phyloP scores from a whole-genome alignment of 2,888 invertebrate species.

The Aproaerema taeniolella region DNA sequence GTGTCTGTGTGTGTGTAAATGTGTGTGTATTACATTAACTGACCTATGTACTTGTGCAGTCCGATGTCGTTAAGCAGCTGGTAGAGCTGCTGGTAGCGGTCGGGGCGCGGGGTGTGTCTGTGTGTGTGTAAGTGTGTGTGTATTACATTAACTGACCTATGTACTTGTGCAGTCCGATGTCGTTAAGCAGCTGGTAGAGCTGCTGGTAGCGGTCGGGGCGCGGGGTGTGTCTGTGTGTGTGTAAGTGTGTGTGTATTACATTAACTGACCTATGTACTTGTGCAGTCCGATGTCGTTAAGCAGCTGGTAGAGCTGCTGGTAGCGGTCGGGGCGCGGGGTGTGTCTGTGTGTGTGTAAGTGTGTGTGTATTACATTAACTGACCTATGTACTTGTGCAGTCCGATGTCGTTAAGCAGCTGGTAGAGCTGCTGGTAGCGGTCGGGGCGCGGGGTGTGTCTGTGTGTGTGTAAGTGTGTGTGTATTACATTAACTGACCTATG shows the following conservation, averaged over 20 bases:
- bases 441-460: no score
- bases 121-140: no score
- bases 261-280: constrained; percentile 83
- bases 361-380: constrained; percentile 32
- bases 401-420: constrained; percentile 78
- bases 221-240: no score
- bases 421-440: constrained; percentile 71
- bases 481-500: constrained; percentile 75
- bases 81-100: constrained; percentile 71
- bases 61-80: constrained; percentile 79
- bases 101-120: no score
- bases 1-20: no score
- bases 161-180: constrained; percentile 85
- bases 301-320: constrained; percentile 61
- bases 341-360: no score
- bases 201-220: constrained; percentile 72
- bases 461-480: no score
- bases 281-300: constrained; percentile 83
- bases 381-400: constrained; percentile 88
- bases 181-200: constrained; percentile 72
- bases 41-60: constrained; percentile 86
- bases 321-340: constrained; percentile 73
- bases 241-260: background rate
- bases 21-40: constrained; percentile 31
- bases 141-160: constrained; percentile 74